Base-by-base conservation (phyloP, 1,140 invertebrate species). In the Vollenhovia emeryi region DNA sequence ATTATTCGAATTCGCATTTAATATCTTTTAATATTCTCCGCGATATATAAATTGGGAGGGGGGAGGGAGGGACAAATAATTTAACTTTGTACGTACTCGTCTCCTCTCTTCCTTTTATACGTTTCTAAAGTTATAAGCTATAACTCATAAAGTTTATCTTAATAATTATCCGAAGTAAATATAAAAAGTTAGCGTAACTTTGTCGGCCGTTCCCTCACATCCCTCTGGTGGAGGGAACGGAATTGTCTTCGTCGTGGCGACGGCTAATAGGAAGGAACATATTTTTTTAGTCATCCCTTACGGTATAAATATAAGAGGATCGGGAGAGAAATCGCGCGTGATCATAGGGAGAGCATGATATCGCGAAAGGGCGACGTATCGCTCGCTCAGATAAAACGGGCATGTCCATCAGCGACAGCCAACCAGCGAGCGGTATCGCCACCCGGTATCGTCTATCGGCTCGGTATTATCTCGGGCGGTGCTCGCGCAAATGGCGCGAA, bases 401-500 rank as follows among this genome's bases (percentile, higher is more conserved):
- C 79, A 86, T 91, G 91, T 93, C 90, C 93, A 92, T 93, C 91
- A 93, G 88, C 74, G 79, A 80, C 82, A 84, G 73, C 83, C 79
- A 82, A 86, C 71, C 86, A 76, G 89, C 69, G 52, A 76, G 80
- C 80, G 73, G 64, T 89, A 89, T 91, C 86, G 86, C 87, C 82
- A 89, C 86, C 87, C 85, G 79, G 92, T 91, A 91, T 90, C 91
- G 90, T 91, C 85, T 92, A 92, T 93, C 92, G 90, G 87, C 87
- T 79, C 68, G 84, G 88, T 75, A 89, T 90, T 92, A 93, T 92
- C 92, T 92, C 90, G 90, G 88, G 74, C 87, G 89, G 88, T 74
- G 60, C 88, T 90, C 84, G 91, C 91, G 93, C 93, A 93, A 94
- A 94, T 94, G 93, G 93, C 92, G 92, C 92, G 91, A 92, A 94